Conservation (phyloP, 2,888 invertebrate species). For the Troides helena region DNA sequence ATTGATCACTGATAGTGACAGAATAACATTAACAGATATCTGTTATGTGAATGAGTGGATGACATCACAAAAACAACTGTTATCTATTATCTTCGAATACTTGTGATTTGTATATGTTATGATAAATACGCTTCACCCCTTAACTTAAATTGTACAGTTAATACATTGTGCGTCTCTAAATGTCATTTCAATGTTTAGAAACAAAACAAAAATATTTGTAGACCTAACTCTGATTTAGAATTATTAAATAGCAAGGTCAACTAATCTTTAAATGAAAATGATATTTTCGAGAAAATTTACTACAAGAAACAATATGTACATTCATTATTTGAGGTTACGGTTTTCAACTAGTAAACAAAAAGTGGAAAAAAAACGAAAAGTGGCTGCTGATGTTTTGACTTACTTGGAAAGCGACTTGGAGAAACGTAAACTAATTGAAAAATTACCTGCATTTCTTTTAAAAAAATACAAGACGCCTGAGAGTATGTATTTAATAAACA, state of each 20-base stretch:
- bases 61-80: too few relatives aligned
- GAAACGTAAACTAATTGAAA: constrained; percentile 51
- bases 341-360: constrained; percentile 50
- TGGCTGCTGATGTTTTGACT: constrained; percentile 57
- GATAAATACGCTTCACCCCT: too few relatives aligned
- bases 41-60: too few relatives aligned
- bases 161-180: too few relatives aligned
- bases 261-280: constrained; percentile 2
- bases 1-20: too few relatives aligned
- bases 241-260: not conserved
- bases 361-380: constrained; percentile 50
- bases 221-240: not conserved
- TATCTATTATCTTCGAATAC: too few relatives aligned
- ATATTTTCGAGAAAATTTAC: not conserved
- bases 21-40: too few relatives aligned
- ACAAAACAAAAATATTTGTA: not conserved
- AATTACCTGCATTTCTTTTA: constrained; percentile 58
- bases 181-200: too few relatives aligned
- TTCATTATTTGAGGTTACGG: constrained; percentile 42
- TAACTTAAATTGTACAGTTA: too few relatives aligned
- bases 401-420: constrained; percentile 57
- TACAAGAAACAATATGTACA: constrained; percentile 1
- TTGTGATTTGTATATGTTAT: too few relatives aligned
- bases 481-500: constrained; percentile 70
- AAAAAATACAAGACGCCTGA: constrained; percentile 63